Conservation (phyloP, 2,888 invertebrate species). For the Ellobium chinense region DNA sequence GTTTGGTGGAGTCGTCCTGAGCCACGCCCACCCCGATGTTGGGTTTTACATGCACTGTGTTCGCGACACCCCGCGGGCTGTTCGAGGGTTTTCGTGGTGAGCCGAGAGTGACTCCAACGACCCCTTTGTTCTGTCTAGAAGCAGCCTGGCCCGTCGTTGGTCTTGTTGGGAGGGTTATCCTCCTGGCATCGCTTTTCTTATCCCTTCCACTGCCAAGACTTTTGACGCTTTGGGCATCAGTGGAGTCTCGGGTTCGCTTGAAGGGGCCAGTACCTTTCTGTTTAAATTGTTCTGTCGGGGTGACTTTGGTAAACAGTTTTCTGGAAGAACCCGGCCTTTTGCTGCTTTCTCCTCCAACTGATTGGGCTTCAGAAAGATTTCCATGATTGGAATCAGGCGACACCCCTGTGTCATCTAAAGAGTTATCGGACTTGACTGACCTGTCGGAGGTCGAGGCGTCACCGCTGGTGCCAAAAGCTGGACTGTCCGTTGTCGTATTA, state of each 20-base stretch:
- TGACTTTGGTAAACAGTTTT: conserved; percentile 11
- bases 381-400: not conserved
- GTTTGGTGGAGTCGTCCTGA: too few species aligned
- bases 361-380: not conserved
- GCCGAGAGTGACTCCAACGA: too few species aligned
- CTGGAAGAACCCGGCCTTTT: not conserved
- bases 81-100: too few species aligned
- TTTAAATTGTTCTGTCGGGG: too few species aligned
- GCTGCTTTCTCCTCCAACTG: too few species aligned
- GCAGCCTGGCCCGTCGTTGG: not conserved
- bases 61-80: too few species aligned
- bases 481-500: not conserved
- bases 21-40: too few species aligned
- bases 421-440: not conserved
- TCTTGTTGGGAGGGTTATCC: not conserved
- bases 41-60: too few species aligned
- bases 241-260: not conserved
- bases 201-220: not conserved
- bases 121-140: too few species aligned
- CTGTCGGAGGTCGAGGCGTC: not conserved
- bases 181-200: not conserved
- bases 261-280: too few species aligned
- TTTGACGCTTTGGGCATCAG: conserved; percentile 9
- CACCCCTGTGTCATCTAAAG: not conserved
- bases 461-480: not conserved